Conservation (phyloP, 1,140 invertebrate species). For the Xylocopa sonorina region DNA sequence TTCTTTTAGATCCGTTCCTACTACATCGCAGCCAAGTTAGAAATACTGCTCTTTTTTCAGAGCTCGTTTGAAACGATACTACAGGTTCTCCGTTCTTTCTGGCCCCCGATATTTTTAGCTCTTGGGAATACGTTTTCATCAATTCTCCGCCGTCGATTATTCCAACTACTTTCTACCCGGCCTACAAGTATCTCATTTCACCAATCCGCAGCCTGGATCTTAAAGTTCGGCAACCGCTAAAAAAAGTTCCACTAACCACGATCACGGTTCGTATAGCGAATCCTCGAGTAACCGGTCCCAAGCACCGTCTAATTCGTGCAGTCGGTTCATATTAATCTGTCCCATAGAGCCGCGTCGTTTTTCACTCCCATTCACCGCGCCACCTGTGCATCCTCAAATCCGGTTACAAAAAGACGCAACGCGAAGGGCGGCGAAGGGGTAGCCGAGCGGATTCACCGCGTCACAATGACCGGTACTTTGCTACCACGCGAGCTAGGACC, state of each 20-base stretch:
- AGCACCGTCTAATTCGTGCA: slow-evolving; percentile 26
- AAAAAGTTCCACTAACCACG: background rate
- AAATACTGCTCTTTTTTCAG: background rate
- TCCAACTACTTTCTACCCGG: no score
- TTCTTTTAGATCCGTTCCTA: background rate
- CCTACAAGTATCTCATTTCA: no score
- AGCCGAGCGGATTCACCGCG: slow-evolving; percentile 46
- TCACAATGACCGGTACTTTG: slow-evolving; percentile 76
- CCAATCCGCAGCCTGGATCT: no score
- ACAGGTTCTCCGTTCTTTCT: background rate
- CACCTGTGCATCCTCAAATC: slow-evolving; percentile 76
- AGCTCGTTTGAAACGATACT: background rate
- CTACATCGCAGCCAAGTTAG: no score
- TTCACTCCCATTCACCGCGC: slow-evolving; percentile 58
- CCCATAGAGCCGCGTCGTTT: slow-evolving; percentile 24
- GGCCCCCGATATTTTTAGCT: background rate
- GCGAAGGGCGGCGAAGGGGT: slow-evolving; percentile 40
- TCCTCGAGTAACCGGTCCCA: background rate
- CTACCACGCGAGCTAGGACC: slow-evolving; percentile 72
- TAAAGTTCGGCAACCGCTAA: background rate
- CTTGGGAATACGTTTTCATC: background rate
- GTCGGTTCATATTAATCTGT: slow-evolving; percentile 43
- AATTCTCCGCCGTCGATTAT: no score
- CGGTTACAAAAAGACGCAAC: slow-evolving; percentile 73
- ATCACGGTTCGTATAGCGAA: slow-evolving; percentile 2